These are phyloP conservation scores for Drosophila meridiana DNA, from an alignment of 2,888 invertebrate species.

Conservation along the genomic window DNA sequence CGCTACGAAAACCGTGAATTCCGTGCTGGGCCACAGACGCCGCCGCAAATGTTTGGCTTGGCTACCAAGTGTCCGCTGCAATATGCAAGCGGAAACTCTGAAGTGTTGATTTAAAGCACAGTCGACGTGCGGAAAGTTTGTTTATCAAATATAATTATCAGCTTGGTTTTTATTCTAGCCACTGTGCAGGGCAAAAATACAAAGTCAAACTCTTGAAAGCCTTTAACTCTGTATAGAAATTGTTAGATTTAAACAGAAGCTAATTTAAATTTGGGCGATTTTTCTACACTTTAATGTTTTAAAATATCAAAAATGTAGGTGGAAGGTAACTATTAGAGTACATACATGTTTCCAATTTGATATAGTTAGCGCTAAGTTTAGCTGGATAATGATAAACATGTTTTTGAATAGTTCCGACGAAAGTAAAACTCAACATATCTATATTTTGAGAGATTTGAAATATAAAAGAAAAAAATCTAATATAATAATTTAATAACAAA, in stretches of 20 bases:
- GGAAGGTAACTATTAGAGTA: not conserved
- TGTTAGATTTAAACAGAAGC: not conserved
- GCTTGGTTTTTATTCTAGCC: constrained; percentile 15
- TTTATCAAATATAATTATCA: constrained; percentile 63
- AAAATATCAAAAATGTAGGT: not conserved
- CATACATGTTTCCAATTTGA: not conserved
- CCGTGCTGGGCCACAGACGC: constrained; percentile 46
- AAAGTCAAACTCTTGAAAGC: constrained; percentile 20
- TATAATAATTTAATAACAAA: too few relatives aligned
- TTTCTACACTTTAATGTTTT: too few relatives aligned
- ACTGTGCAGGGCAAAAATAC: not conserved
- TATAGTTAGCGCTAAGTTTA: not conserved
- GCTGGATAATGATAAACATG: too few relatives aligned
- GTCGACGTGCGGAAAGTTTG: constrained; percentile 62
- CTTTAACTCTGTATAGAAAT: not conserved
- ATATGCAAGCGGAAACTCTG: constrained; percentile 60
- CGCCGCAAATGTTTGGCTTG: constrained; percentile 46
- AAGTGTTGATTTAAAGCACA: constrained; percentile 73
- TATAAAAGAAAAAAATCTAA: too few relatives aligned
- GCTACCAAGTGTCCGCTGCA: constrained; percentile 32
- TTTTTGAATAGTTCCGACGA: too few relatives aligned
- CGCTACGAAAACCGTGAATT: constrained; percentile 40
- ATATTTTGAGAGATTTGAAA: too few relatives aligned
- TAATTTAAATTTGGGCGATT: not conserved
- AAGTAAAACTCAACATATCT: too few relatives aligned